Base-by-base conservation (phyloP, 2,888 invertebrate species). In the Callyntrura sp. region DNA sequence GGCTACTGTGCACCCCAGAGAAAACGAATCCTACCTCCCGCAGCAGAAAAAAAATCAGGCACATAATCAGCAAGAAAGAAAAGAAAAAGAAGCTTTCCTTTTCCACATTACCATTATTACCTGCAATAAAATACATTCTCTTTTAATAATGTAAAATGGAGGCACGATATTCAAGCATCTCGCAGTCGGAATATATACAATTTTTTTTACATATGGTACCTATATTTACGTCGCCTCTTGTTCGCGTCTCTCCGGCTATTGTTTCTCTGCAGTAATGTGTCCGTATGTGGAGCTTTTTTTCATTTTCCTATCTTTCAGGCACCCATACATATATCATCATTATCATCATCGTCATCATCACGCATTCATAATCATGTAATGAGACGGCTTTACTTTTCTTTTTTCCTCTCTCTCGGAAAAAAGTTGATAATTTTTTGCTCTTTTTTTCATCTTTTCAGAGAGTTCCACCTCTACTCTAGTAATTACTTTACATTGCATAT, bases 311-410 rank as follows among this genome's bases (percentile, higher is more conserved):
- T 60, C 23, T 25, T 57, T 45, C n/a, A 79, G 43, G 79, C 82
- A 62, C 62, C 82, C 43, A 62, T 76, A 83, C 65, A 65, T 73
- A 76, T 76, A 76, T 86, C 85, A 85, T 85, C 85, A 85, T 85
- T 60, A 85, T 65, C 85, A 85, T 86, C 86, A 85, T n/a, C n/a
- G n/a, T n/a, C n/a, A n/a, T 88, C 83, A 88, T 84, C 89, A 84
- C 84, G 89, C 89, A 89, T 89, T 89, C 79, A 89, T 89, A 89
- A 89, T 89, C 89, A 89, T 89, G 89, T 89, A 89, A 89, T 89
- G 89, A 89, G 89, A 89, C 84, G 89, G 84, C 89, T 84, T 84
- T 55, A 78, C 84, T 83, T n/a, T n/a, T 70, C 57, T 55, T 51
- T 79, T 62, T 48, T 48, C 25, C 62, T 85, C 65, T 82, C 55